These are phyloP conservation scores for Metallyticus violacea DNA, from an alignment of 2,888 invertebrate genomes.

Conservation along the genomic window DNA sequence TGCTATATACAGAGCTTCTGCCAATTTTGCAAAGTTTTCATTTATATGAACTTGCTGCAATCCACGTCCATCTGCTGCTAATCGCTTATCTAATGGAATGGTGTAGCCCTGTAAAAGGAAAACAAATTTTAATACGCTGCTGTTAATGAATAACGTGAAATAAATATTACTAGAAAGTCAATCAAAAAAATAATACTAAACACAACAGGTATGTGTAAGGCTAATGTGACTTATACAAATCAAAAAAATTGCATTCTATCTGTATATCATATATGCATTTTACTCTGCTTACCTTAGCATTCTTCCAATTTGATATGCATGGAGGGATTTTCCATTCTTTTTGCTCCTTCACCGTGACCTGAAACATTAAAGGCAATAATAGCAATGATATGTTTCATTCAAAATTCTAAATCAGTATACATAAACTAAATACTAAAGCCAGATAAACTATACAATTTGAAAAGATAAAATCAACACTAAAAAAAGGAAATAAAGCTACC, in stretches of 20 bases:
- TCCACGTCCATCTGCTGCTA: constrained; percentile 97
- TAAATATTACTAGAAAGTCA: too few species aligned
- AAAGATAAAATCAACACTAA: too few species aligned
- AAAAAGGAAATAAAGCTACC: too few species aligned
- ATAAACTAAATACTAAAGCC: not conserved
- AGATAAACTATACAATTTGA: too few species aligned
- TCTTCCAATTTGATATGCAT: constrained; percentile 99
- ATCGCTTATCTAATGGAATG: constrained; percentile 93
- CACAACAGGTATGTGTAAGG: not conserved
- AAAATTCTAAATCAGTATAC: not conserved
- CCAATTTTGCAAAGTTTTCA: constrained; percentile 97
- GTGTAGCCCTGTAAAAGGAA: constrained; percentile 72
- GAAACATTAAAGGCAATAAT: constrained; percentile 40
- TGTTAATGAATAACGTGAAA: not conserved
- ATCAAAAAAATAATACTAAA: not conserved
- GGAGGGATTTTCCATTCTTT: constrained; percentile 99
- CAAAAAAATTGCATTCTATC: too few species aligned
- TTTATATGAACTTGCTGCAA: constrained; percentile 97
- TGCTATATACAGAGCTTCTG: constrained; percentile 96
- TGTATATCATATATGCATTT: not conserved
- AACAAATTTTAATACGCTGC: not conserved
- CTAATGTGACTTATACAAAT: not conserved
- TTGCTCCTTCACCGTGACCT: constrained; percentile 94
- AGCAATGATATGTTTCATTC: too few species aligned
- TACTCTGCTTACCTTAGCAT: constrained; percentile 65